Base-by-base conservation (phyloP, 2,113 vertebrate genomes). In the Condylura cristata region DNA sequence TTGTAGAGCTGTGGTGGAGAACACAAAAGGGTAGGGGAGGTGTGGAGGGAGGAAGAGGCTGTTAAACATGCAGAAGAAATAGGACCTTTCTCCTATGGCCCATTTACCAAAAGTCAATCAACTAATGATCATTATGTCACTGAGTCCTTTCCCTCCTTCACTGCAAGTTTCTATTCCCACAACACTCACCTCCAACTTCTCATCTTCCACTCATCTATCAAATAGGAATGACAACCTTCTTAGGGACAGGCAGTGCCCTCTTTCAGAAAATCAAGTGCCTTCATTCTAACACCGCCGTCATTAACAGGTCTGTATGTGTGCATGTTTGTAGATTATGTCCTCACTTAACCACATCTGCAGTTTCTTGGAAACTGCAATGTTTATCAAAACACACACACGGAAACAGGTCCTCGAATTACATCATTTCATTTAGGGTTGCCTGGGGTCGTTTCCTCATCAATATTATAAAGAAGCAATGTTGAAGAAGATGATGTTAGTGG, bases 1-100 rank as follows among this genome's bases (percentile, higher is more conserved):
- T n/a, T 97, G 98, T 0, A 98, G 96, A 0, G 96, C 98, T 99
- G 91, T 32, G 61, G 30, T 74, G 85, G 92, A 74, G 46, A 7
- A 80, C 70, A 83, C 8, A 39, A 51, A 88, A 34, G 22, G 34
- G 71, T 2, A 41, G 88, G 39, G 75, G 68, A 71, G 60, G 39
- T 8, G 16, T 61, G 22, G n/a, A 71, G 28, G 37, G 39, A 68
- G 26, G 5, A 81, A 66, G 58, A 66, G 12, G 34, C 71, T 37
- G 34, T 86, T 58, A 90, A 44, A 39, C 9, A 5, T 9, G 41
- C 17, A 51, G n/a, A 58, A 72, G 22, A 66, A 87, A 58, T 6
- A 68, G n/a, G 61, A 20, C 20, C 28, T 84, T 78, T 58, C 39
- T 32, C 32, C 74, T 41, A 0, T 2, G 39, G 70, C 24, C 48